phyloP scores from a whole-genome alignment of 2,888 invertebrate species.

The Pinctada fucata region DNA sequence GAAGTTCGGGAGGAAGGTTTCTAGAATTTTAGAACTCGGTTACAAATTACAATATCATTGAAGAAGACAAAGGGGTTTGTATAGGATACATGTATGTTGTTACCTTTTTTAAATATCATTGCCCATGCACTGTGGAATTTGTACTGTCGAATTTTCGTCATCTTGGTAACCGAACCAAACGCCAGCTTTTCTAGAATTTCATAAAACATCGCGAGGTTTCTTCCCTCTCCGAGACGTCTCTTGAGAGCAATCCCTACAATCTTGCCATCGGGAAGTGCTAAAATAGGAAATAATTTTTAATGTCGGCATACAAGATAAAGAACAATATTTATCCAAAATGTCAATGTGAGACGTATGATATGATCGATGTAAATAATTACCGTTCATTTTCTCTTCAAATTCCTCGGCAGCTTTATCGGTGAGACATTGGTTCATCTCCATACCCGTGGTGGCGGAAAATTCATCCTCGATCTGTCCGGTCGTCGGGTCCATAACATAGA shows the following conservation, averaged over 20 bases:
- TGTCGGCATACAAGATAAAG: too few species aligned
- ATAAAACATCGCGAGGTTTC: constrained; percentile 3
- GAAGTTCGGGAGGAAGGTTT: too few species aligned
- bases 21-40: too few species aligned
- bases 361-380: background rate
- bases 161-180: constrained; percentile 16
- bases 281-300: background rate
- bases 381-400: constrained; percentile 14
- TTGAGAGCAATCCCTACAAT: constrained; percentile 16
- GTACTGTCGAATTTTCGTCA: background rate
- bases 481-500: constrained; percentile 13
- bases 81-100: background rate
- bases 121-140: constrained; percentile 7
- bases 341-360: too few species aligned
- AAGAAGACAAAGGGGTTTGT: too few species aligned
- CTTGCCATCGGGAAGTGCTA: constrained; percentile 12
- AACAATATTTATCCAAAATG: too few species aligned
- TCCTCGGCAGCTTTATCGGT: background rate
- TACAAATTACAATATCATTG: too few species aligned
- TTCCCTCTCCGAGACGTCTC: background rate
- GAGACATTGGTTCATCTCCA: constrained; percentile 1
- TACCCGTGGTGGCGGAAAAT: background rate
- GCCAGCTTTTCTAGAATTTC: constrained; percentile 20
- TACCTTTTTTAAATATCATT: constrained; percentile 18
- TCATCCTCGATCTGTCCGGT: constrained; percentile 11